Evolutionary conservation across 2,888 invertebrate species (phyloP).

Genomic region (Taenaris catops): DNA sequence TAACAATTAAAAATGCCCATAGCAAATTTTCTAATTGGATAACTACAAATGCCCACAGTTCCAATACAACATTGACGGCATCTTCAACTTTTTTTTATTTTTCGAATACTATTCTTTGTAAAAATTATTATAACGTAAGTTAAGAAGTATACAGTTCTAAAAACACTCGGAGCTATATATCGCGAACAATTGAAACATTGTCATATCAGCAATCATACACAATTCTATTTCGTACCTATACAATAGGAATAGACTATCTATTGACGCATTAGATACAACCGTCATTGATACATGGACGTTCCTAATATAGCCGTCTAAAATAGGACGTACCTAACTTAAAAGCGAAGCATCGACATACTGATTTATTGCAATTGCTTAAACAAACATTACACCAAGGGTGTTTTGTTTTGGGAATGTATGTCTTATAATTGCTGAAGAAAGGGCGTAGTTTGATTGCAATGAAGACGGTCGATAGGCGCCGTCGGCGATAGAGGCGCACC

Average conservation of each 20-base stretch:
- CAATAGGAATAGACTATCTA: too few species aligned
- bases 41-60: too few species aligned
- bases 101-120: too few species aligned
- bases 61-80: too few species aligned
- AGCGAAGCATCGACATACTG: constrained; percentile 41
- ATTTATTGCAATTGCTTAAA: constrained; percentile 45
- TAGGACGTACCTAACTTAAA: constrained; percentile 49
- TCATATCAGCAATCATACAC: constrained; percentile 6
- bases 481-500: constrained; percentile 58
- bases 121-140: too few species aligned
- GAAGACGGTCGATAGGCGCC: constrained; percentile 41
- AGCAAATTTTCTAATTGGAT: too few species aligned
- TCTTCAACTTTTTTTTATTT: too few species aligned
- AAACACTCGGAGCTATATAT: too few species aligned
- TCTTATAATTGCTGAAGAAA: constrained; percentile 37
- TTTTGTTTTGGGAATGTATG: constrained; percentile 33
- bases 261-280: constrained; percentile 52
- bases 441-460: constrained; percentile 38
- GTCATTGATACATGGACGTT: constrained; percentile 50
- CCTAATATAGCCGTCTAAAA: constrained; percentile 42
- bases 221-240: constrained; percentile 16
- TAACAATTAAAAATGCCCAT: too few species aligned
- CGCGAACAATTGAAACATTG: constrained; percentile 11
- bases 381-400: constrained; percentile 34
- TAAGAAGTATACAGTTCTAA: too few species aligned